Evolutionary conservation across 1,140 invertebrate species (phyloP).

Genomic region (Panulirus ornatus): DNA sequence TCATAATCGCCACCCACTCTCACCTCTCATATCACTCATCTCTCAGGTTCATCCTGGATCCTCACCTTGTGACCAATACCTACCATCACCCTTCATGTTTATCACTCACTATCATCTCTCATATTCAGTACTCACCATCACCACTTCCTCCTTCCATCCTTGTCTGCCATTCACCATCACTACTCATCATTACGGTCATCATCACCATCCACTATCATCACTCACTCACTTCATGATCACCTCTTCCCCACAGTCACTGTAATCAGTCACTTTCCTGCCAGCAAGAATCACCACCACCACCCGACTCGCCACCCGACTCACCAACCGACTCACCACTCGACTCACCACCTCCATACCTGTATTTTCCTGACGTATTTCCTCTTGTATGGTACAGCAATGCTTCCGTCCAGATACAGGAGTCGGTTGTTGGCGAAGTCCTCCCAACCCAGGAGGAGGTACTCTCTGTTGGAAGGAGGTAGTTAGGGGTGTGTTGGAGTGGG

Average conservation of each 20-base stretch:
- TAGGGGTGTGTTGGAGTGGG: too few relatives aligned
- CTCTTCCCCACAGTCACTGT: too few relatives aligned
- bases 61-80: too few relatives aligned
- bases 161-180: not conserved
- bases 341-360: conserved; percentile 1
- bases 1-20: too few relatives aligned
- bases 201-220: not conserved
- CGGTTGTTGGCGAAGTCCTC: conserved; percentile 53
- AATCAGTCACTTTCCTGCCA: not conserved
- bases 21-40: too few relatives aligned
- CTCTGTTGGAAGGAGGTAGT: conserved; percentile 4
- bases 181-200: not conserved
- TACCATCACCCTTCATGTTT: too few relatives aligned
- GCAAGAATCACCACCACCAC: not conserved
- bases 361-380: conserved; percentile 57
- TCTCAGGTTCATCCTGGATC: too few relatives aligned
- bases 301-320: not conserved
- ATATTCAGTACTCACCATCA: too few relatives aligned
- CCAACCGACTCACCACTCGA: not conserved
- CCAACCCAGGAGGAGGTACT: conserved; percentile 58
- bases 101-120: too few relatives aligned
- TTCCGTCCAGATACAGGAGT: conserved; percentile 41
- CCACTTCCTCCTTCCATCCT: too few relatives aligned
- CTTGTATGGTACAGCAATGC: conserved; percentile 44
- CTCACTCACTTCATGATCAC: too few relatives aligned